These are phyloP conservation scores for Aphis craccivora DNA, from an alignment of 1,140 invertebrate species.

Conservation along the genomic window DNA sequence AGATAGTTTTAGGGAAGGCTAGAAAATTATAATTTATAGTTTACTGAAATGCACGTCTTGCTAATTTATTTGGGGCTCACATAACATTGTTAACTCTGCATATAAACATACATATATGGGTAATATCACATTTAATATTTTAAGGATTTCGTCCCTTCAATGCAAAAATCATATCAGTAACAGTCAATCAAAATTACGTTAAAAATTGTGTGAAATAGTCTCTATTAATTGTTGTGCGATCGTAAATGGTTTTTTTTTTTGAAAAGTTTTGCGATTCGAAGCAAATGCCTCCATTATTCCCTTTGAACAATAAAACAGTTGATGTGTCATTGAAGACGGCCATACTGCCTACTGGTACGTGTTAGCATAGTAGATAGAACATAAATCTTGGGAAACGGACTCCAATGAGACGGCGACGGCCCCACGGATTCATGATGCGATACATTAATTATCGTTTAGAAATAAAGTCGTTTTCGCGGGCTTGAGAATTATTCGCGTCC, in stretches of 20 bases:
- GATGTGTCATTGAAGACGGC: neutral
- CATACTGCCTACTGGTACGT: neutral
- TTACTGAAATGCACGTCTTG: too few species aligned
- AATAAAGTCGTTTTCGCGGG: neutral
- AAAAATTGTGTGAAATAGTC: neutral
- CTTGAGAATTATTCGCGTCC: neutral
- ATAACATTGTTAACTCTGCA: neutral
- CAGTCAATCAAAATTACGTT: neutral
- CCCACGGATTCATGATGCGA: neutral
- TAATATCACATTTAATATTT: neutral
- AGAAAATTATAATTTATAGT: too few species aligned
- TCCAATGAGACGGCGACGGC: neutral
- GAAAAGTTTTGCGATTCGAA: neutral
- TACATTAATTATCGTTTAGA: slow-evolving; percentile 5
- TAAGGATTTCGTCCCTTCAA: too few species aligned
- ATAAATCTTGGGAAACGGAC: slow-evolving; percentile 4
- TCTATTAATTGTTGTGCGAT: neutral
- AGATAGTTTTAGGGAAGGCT: too few species aligned
- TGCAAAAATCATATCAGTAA: neutral
- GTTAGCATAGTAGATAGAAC: neutral
- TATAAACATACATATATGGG: too few species aligned
- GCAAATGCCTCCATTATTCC: neutral
- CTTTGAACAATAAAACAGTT: neutral
- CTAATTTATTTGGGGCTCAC: too few species aligned
- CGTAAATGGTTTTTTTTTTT: neutral